These are phyloP conservation scores for Protomyctophum bolini DNA, from an alignment of 2,113 vertebrate genomes.

Conservation along the genomic window DNA sequence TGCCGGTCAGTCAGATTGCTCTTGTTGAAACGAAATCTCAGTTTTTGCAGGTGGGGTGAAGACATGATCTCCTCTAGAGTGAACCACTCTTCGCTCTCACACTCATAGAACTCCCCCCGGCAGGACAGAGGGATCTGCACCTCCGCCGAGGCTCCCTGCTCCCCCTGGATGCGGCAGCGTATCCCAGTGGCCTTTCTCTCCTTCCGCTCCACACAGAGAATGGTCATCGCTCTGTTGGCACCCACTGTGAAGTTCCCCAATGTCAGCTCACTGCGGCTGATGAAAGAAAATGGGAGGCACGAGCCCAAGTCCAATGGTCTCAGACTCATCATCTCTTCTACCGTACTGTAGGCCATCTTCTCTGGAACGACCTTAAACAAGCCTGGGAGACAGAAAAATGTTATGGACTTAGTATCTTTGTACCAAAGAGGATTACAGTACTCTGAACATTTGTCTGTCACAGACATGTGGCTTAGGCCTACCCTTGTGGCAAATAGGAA, in stretches of 20 bases:
- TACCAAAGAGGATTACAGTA: too few species aligned
- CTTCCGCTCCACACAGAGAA: slow-evolving; percentile 55
- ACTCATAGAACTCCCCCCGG: slow-evolving; percentile 70
- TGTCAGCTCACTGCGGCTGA: slow-evolving; percentile 58
- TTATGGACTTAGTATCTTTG: too few species aligned
- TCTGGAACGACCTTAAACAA: slow-evolving; percentile 75
- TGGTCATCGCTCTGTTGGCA: slow-evolving; percentile 50
- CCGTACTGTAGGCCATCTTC: slow-evolving; percentile 40
- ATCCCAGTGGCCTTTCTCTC: slow-evolving; percentile 34
- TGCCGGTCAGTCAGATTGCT: slow-evolving; percentile 30
- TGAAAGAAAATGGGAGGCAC: slow-evolving; percentile 74
- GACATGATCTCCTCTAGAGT: slow-evolving; percentile 77
- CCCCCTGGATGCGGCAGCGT: slow-evolving; percentile 66
- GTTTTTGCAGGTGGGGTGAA: slow-evolving; percentile 43
- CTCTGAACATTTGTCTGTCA: too few species aligned
- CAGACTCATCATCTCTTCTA: slow-evolving; percentile 76
- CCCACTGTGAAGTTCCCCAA: slow-evolving; percentile 60
- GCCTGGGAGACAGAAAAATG: slow-evolving; percentile 67
- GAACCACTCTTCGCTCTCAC: slow-evolving; percentile 51
- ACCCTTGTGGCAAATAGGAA: slow-evolving; percentile 82
- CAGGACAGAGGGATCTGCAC: slow-evolving; percentile 68
- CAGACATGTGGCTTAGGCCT: slow-evolving; percentile 5
- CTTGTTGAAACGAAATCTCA: slow-evolving; percentile 61
- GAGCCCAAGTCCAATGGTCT: slow-evolving; percentile 44
- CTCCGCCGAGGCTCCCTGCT: slow-evolving; percentile 29